A percentile compares a stretch with the other conserved stretches of the same genome.
phyloP scores from a whole-genome alignment of 2,113 vertebrate species.

The Manacus vitellinus region DNA sequence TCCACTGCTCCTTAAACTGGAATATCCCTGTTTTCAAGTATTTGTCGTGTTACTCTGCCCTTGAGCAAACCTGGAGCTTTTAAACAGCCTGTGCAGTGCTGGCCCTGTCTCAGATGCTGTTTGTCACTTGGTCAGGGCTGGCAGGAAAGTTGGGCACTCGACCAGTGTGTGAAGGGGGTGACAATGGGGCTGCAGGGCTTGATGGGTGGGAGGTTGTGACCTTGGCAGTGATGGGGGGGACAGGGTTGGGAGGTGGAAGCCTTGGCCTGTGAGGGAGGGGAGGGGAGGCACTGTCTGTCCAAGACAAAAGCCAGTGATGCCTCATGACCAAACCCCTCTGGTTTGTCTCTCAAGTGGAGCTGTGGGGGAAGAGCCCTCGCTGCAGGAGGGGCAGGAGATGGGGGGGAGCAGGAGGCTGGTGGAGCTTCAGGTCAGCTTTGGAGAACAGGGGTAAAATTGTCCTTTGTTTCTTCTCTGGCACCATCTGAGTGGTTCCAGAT shows the following conservation, averaged over 20 bases:
- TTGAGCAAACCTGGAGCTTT: background rate
- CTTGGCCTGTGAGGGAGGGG: background rate
- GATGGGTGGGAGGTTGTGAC: background rate
- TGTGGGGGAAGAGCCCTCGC: background rate
- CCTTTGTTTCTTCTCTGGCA: background rate
- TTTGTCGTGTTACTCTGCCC: background rate
- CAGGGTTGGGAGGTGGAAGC: background rate
- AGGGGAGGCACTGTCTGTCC: background rate
- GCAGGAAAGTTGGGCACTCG: background rate
- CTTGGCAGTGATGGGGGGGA: background rate
- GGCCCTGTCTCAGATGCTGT: background rate
- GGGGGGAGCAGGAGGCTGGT: background rate
- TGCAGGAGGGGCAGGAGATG: background rate
- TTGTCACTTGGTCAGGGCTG: background rate
- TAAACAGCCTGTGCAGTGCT: background rate
- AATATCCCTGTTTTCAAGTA: background rate
- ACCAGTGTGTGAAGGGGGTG: background rate
- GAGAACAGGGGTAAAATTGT: background rate
- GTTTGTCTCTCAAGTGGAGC: background rate
- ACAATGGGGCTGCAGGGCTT: fast-evolving
- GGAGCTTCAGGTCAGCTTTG: background rate
- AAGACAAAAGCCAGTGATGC: background rate
- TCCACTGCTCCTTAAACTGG: background rate
- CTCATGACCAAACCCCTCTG: background rate
- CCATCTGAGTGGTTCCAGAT: background rate